Conservation (phyloP, 2,888 invertebrate species). For the Ernsta delagoae region DNA sequence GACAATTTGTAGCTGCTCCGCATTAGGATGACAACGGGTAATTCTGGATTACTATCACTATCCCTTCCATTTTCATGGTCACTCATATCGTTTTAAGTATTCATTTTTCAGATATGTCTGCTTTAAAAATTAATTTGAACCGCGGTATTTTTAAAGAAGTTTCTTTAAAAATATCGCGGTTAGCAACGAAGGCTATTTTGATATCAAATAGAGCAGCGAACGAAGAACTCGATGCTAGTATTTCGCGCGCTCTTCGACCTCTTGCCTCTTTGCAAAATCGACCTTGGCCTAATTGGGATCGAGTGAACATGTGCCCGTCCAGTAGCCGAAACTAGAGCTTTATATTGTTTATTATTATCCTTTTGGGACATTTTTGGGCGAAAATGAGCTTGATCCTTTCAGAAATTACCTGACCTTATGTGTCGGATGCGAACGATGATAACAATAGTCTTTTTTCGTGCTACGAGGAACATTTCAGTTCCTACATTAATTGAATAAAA, state of each 20-base stretch:
- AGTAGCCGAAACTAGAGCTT: constrained; percentile 19
- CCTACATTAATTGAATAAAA: not conserved
- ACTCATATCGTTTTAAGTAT: not conserved
- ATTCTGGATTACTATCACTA: too few relatives aligned
- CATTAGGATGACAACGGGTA: too few relatives aligned
- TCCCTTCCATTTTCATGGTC: too few relatives aligned
- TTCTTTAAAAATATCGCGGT: too few relatives aligned
- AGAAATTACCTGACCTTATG: not conserved
- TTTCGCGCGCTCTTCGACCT: constrained; percentile 30
- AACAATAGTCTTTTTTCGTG: not conserved
- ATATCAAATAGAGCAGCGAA: not conserved
- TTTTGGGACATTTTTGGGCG: constrained; percentile 13
- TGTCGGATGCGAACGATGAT: not conserved
- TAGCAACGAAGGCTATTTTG: constrained; percentile 11
- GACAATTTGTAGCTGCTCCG: too few relatives aligned
- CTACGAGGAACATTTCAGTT: not conserved
- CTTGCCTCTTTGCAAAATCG: constrained; percentile 28
- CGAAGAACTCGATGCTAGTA: constrained; percentile 12
- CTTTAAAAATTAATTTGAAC: not conserved
- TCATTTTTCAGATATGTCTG: not conserved
- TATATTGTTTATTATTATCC: constrained; percentile 17
- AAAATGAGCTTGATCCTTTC: not conserved
- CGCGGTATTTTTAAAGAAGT: not conserved
- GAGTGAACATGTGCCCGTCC: constrained; percentile 12
- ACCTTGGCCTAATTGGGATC: constrained; percentile 40